Evolutionary conservation across 2,797 vertebrate genomes (phyloP), one percentile per base, ranked within the genome.

Genomic region (Pseudomugil gertrudae): DNA sequence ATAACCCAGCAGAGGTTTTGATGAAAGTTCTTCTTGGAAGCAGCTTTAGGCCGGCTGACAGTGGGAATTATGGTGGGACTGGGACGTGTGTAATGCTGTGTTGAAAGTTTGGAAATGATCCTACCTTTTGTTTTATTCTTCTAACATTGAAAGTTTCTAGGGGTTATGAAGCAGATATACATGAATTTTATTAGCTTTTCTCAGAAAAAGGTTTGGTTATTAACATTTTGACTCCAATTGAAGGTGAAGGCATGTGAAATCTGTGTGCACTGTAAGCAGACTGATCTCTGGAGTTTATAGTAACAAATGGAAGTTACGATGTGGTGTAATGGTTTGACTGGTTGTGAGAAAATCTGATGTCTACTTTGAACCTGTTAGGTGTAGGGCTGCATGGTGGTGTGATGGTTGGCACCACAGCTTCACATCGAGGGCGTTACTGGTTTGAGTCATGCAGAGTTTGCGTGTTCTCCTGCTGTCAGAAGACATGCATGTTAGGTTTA

Each of bases 11-110:
- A 72, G 76, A 78, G 74, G 73, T 50, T 76, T 75, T 73, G 80
- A 84, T 82, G 74, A 85, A 85, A 84, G 75, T 76, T 81, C 56
- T 89, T 88, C 89, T 89, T 90, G 85, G 69, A 90, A 89, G 79
- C 88, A 90, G 19, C 19, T 43, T 43, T 43, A 43, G 17, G 40
- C 17, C 19, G n/a, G 40, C 40, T 43, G 40, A 43, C 40, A 43
- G 40, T 43, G 40, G 40, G 40, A 43, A 43, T 43, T 43, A 43
- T n/a, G 40, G 17, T 43, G 40, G 38, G 40, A 43, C 9, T 43
- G 40, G n/a, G 40, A 43, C 8, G 17, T 43, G 19, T 43, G 40
- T 9, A 7, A 43, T n/a, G 19, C 19, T n/a, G 3, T 43, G 40
- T 43, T n/a, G 19, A 43, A 43, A 43, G 40, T 43, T 43, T 43